Evolutionary conservation across 2,113 vertebrate species (phyloP).

Genomic region (Monopterus albus): DNA sequence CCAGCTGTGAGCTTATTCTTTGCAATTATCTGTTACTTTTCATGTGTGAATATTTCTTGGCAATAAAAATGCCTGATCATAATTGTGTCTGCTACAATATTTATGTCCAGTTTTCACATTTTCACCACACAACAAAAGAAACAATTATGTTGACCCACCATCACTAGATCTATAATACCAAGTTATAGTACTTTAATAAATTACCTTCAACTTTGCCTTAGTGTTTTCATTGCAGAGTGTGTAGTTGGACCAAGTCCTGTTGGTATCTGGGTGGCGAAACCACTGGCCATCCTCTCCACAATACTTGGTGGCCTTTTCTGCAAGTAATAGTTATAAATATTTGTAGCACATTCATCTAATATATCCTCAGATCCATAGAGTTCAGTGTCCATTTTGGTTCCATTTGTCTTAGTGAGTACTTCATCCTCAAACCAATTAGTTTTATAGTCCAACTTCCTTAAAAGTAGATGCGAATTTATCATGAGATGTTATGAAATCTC

Average conservation of each 20-base stretch:
- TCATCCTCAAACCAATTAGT: slow-evolving; percentile 11
- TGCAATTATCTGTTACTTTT: neutral
- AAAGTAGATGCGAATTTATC: slow-evolving; percentile 6
- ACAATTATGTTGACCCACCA: slow-evolving; percentile 27
- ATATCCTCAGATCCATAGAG: neutral
- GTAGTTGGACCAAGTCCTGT: slow-evolving; percentile 97
- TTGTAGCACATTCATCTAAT: neutral
- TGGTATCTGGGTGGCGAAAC: slow-evolving; percentile 95
- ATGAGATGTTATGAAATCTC: neutral
- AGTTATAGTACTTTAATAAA: slow-evolving; percentile 6
- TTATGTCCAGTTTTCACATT: slow-evolving; percentile 24
- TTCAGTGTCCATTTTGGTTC: neutral
- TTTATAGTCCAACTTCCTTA: slow-evolving; percentile 2
- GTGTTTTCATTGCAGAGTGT: slow-evolving; percentile 93
- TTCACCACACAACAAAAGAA: neutral
- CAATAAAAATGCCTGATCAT: neutral
- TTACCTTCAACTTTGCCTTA: slow-evolving; percentile 90
- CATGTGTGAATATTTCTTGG: slow-evolving; percentile 9
- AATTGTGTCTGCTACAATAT: slow-evolving; percentile 3
- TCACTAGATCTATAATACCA: slow-evolving; percentile 12
- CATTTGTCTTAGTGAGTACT: slow-evolving; percentile 27
- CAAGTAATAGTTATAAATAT: slow-evolving; percentile 30
- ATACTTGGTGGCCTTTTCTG: slow-evolving; percentile 93
- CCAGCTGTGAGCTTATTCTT: no score
- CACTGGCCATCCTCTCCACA: slow-evolving; percentile 93